A percentile compares a stretch with the other conserved stretches of the same genome.
Evolutionary conservation across 2,797 vertebrate genomes (phyloP).

Genomic region (Atherinosoma microstoma): DNA sequence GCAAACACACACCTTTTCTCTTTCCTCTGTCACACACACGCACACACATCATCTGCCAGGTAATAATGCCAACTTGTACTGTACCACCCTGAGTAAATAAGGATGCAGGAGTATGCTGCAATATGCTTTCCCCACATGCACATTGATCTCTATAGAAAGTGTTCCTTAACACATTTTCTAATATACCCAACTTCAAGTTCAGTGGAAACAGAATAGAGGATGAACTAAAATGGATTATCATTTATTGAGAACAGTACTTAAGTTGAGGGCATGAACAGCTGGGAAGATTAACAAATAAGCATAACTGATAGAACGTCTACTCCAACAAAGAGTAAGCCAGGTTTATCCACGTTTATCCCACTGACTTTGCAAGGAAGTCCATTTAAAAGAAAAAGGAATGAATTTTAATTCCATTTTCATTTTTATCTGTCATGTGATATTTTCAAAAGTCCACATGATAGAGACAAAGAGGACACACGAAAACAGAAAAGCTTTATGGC

Average conservation of each 20-base stretch:
- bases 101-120: constrained; percentile 49
- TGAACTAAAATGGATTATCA: not conserved
- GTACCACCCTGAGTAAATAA: constrained; percentile 69
- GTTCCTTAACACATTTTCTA: not conserved
- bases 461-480: not conserved
- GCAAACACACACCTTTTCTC: constrained; percentile 15
- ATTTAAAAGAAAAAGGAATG: not conserved
- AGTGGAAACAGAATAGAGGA: not conserved
- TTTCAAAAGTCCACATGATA: not conserved
- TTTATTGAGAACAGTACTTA: not conserved
- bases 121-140: not conserved
- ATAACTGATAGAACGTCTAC: not conserved
- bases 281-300: not conserved
- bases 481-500: not conserved
- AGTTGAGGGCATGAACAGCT: not conserved
- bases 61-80: constrained; percentile 16
- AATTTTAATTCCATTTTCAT: not conserved
- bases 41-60: not conserved
- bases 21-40: not conserved
- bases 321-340: not conserved
- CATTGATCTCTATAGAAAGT: not conserved
- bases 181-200: not conserved
- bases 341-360: not conserved
- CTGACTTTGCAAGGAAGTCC: not conserved
- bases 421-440: not conserved